Percentiles rank a stretch among this genome's conserved stretches.
Conservation (phyloP, 2,888 invertebrate genomes). For the Cheilosia pagana region DNA sequence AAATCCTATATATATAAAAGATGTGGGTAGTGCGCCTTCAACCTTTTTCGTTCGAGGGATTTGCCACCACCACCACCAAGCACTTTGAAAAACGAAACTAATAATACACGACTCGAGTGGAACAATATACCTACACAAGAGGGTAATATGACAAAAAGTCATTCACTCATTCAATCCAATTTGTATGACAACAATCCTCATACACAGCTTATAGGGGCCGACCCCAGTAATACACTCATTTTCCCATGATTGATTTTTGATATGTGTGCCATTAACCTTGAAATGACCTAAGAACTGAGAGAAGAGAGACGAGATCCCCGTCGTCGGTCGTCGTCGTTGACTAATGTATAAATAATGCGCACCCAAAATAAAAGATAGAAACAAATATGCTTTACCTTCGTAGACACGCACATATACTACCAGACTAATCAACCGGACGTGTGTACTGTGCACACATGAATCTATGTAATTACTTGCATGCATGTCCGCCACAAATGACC, state of each 20-base stretch:
- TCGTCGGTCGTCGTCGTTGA: background rate
- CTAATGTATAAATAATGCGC: conserved; percentile 52
- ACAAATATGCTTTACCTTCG: background rate
- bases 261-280: conserved; percentile 62
- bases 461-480: conserved; percentile 36
- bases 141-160: conserved; percentile 33
- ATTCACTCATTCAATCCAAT: conserved; percentile 31
- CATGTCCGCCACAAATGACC: conserved; percentile 44
- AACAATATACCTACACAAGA: background rate
- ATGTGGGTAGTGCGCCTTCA: conserved; percentile 9
- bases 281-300: conserved; percentile 23
- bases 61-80: conserved; percentile 2
- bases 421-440: background rate
- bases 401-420: background rate
- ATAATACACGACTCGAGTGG: conserved; percentile 3
- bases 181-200: conserved; percentile 24
- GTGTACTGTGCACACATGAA: background rate
- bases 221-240: conserved; percentile 40
- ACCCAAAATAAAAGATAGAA: conserved; percentile 12
- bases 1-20: background rate
- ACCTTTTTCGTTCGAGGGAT: conserved; percentile 3
- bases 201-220: conserved; percentile 5
- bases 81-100: background rate
- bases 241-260: conserved; percentile 66
- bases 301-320: background rate